Evolutionary conservation across 2,113 vertebrate species (phyloP), one percentile per base, ranked within the genome.

Genomic region (Columba janthina): DNA sequence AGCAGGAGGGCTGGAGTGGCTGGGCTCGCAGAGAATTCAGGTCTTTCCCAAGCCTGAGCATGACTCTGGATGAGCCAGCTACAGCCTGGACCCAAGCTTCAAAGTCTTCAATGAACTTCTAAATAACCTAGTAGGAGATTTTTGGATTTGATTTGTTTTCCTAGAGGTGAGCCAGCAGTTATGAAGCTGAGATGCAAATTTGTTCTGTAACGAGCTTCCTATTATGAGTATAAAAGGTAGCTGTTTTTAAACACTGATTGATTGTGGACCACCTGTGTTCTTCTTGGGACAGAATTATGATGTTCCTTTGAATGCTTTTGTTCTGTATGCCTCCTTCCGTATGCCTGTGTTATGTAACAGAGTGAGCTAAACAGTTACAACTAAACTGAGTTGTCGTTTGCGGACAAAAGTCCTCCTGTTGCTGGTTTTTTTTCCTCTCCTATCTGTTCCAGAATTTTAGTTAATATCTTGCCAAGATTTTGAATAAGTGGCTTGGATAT

Each of bases 391-490:
- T 65, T 74, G 17, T 72, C 31, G 25, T 90, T 44, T 20, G 16
- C 31, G 36, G 31, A 42, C 26, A 87, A 90, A 79, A 73, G 2
- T 29, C 34, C 73, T 74, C 29, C 34, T 82, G 16, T n/a, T 74
- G 28, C 26, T 89, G 0, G 0, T 21, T 84, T 73, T 66, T 66
- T 62, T 29, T 2, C 2, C 0, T 28, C 25, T 16, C 10, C 25
- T 17, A 6, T 28, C 28, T 67, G 4, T 60, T 95, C 44, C 50
- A 72, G 70, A 78, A 73, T 72, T 84, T 69, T 44, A 82, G 61
- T 62, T 74, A 58, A 69, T 78, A 50, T 64, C 36, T 75, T 89
- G 69, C 11, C 36, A 85, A 79, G 21, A 71, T 66, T 79, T 87
- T 53, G 9, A 69, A 74, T 42, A n/a, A 40, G 40, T 80, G 80